Evolutionary conservation across 2,797 vertebrate species (phyloP).

Genomic region (Hozukius guyotensis): DNA sequence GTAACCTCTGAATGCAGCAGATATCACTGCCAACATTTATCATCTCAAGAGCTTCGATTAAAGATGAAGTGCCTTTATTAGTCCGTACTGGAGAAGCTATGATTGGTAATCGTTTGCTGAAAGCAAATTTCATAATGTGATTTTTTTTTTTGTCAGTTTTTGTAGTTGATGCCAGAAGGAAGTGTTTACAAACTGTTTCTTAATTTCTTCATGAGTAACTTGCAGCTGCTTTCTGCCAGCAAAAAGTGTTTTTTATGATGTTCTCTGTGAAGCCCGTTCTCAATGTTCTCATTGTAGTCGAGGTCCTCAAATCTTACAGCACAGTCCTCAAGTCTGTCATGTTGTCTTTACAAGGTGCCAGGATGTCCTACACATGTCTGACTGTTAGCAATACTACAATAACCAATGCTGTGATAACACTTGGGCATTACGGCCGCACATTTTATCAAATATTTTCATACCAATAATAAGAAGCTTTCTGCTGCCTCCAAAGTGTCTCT

Average conservation of each 20-base stretch:
- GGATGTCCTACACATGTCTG: slow-evolving; percentile 13
- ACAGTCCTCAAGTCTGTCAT: slow-evolving; percentile 4
- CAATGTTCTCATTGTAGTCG: not conserved
- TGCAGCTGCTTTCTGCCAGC: slow-evolving; percentile 17
- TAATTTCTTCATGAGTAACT: slow-evolving; percentile 14
- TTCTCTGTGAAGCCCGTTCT: not conserved
- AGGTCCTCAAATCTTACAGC: not conserved
- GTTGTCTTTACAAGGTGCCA: not conserved
- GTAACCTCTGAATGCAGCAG: slow-evolving; percentile 6
- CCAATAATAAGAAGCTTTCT: slow-evolving; percentile 4
- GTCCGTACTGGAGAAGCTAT: slow-evolving; percentile 47
- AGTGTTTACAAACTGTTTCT: slow-evolving; percentile 60
- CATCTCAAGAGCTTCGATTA: slow-evolving; percentile 44
- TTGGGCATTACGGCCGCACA: slow-evolving; percentile 31
- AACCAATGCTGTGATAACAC: slow-evolving; percentile 25
- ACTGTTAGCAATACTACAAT: slow-evolving; percentile 1
- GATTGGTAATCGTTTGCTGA: slow-evolving; percentile 52
- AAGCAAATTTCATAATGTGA: slow-evolving; percentile 59
- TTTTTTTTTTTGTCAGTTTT: slow-evolving; percentile 27
- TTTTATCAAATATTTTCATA: slow-evolving; percentile 22
- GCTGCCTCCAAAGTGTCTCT: slow-evolving; percentile 33
- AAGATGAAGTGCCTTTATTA: slow-evolving; percentile 75
- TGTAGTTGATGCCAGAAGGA: slow-evolving; percentile 21
- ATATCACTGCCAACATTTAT: slow-evolving; percentile 25
- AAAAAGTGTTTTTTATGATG: slow-evolving; percentile 6